A percentile compares a stretch with the other conserved stretches of the same genome.
phyloP scores from a whole-genome alignment of 64 coral and sea anemone species.

The Cladopsammia gracilis region DNA sequence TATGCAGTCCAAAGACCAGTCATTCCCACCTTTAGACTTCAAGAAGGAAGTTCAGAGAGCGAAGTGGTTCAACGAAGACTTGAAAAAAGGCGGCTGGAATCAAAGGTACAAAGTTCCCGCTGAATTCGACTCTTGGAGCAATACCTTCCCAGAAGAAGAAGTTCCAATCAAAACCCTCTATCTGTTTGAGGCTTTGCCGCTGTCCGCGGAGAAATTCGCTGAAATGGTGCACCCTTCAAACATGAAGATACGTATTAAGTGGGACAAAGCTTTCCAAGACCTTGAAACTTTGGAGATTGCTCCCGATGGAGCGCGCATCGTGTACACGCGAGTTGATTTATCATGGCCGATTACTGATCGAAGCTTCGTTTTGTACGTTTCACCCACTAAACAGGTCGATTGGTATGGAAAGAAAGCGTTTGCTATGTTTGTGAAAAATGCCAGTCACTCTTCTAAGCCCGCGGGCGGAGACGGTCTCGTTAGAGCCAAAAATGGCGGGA shows the following conservation, averaged over 20 bases:
- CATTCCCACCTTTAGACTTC: background rate
- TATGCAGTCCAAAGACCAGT: background rate
- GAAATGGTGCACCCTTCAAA: conserved; percentile 13
- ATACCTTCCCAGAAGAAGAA: conserved; percentile 27
- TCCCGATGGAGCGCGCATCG: conserved; percentile 35
- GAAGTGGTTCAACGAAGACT: conserved; percentile 51
- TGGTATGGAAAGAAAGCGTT: conserved; percentile 23
- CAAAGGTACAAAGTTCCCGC: background rate
- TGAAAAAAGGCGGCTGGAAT: conserved; percentile 50
- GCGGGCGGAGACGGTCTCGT: background rate
- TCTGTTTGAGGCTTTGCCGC: conserved; percentile 19
- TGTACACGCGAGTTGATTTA: background rate
- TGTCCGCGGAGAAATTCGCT: conserved; percentile 47
- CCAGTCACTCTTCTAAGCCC: conserved; percentile 55
- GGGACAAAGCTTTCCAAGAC: conserved; percentile 45
- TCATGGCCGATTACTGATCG: conserved; percentile 30
- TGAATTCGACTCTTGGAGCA: conserved; percentile 20
- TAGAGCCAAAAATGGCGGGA: conserved; percentile 56
- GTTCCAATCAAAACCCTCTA: conserved; percentile 44
- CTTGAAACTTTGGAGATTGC: conserved; percentile 34
- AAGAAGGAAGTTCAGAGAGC: conserved; percentile 31
- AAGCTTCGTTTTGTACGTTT: background rate
- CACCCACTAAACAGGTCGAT: conserved; percentile 4
- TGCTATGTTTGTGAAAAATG: conserved; percentile 44
- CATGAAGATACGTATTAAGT: conserved; percentile 17